These are phyloP conservation scores for Battus philenor DNA, from an alignment of 1,140 invertebrate species.

Conservation along the genomic window DNA sequence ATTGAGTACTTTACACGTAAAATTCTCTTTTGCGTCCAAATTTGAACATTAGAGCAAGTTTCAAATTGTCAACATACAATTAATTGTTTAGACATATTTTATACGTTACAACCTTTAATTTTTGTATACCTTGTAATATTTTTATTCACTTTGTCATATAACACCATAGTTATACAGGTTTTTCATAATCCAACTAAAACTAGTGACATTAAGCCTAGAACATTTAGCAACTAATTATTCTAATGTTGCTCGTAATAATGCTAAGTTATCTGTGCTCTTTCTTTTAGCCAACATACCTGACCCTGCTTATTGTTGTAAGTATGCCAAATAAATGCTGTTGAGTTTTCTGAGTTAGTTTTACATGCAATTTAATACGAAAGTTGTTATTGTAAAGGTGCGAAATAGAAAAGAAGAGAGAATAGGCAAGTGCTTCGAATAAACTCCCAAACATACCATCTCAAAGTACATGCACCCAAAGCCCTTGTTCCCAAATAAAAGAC, in stretches of 20 bases:
- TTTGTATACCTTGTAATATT: no score
- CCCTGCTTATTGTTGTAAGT: constrained; percentile 8
- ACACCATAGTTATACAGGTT: no score
- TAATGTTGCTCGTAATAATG: constrained; percentile 5
- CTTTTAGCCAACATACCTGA: constrained; percentile 17
- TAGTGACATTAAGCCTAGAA: no score
- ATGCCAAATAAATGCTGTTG: constrained; percentile 6
- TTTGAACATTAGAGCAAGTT: no score
- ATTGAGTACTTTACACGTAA: no score
- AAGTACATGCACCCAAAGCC: constrained; percentile 13
- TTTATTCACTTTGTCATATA: no score
- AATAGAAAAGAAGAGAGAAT: not conserved
- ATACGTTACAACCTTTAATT: no score
- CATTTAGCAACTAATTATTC: no score
- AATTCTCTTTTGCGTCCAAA: no score
- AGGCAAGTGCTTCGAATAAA: constrained; percentile 2
- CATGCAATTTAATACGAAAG: constrained; percentile 9
- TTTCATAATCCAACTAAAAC: no score
- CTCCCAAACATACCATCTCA: constrained; percentile 2
- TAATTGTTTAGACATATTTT: no score
- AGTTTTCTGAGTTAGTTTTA: not conserved
- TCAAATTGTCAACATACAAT: no score
- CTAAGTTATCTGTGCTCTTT: constrained; percentile 10
- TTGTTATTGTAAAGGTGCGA: not conserved
- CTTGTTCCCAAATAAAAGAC: constrained; percentile 6